Conservation (phyloP, 2,113 vertebrate genomes). For the Phyllopteryx taeniolatus region DNA sequence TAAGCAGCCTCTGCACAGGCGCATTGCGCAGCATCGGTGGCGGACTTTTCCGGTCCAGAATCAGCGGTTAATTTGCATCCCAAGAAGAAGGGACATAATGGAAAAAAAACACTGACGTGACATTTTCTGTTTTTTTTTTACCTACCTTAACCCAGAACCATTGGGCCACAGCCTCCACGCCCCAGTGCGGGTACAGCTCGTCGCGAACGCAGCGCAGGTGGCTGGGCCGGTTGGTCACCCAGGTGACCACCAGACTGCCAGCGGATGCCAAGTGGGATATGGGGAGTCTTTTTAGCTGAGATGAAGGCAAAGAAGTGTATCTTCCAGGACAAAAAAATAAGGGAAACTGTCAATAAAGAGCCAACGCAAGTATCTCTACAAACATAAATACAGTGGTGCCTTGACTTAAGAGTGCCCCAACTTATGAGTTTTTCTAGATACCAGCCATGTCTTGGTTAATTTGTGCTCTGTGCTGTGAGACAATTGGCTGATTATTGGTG, state of each 20-base stretch:
- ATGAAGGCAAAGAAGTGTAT: constrained; percentile 80
- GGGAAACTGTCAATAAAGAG: constrained; percentile 14
- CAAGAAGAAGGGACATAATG: too few relatives aligned
- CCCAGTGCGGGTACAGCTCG: constrained; percentile 91
- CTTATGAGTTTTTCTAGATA: too few relatives aligned
- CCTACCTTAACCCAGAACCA: constrained; percentile 97
- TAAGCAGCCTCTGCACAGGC: too few relatives aligned
- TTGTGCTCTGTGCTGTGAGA: too few relatives aligned
- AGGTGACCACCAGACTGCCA: constrained; percentile 83
- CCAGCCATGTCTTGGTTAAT: too few relatives aligned
- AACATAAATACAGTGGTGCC: too few relatives aligned
- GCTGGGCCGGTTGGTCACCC: constrained; percentile 93
- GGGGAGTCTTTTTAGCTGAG: constrained; percentile 85
- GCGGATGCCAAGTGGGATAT: constrained; percentile 77
- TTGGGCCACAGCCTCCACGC: constrained; percentile 78
- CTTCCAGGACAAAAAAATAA: constrained; percentile 54
- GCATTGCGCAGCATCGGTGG: too few relatives aligned
- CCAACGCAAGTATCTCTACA: not conserved
- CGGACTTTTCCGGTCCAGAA: too few relatives aligned
- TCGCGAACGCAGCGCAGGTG: constrained; percentile 85
- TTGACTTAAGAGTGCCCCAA: too few relatives aligned
- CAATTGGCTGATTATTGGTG: too few relatives aligned
- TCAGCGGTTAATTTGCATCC: too few relatives aligned
- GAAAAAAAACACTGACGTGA: not conserved
- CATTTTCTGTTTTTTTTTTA: constrained; percentile 1